A percentile compares a stretch with the other conserved stretches of the same genome.
phyloP scores from a whole-genome alignment of 2,797 vertebrate genomes.

The Gadopsis bispinosus region DNA sequence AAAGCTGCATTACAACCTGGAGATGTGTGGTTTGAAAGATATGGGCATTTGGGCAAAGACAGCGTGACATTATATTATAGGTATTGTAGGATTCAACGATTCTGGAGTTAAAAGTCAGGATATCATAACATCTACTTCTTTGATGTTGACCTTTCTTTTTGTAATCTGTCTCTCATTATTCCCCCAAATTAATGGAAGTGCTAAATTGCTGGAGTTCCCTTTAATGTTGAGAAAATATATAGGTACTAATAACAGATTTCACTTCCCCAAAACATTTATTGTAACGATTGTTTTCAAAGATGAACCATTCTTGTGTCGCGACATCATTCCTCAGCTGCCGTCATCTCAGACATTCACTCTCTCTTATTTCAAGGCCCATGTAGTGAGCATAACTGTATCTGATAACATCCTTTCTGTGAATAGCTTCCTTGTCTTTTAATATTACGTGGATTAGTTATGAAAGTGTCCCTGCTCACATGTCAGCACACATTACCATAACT shows the following conservation, averaged over 20 bases:
- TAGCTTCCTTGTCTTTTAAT: slow-evolving; percentile 43
- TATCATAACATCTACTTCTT: background rate
- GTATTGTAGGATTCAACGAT: background rate
- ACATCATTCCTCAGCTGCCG: slow-evolving; percentile 45
- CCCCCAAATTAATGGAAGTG: background rate
- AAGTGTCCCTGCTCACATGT: slow-evolving; percentile 42
- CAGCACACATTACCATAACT: slow-evolving; percentile 36
- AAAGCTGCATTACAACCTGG: background rate
- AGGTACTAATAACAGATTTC: slow-evolving; percentile 13
- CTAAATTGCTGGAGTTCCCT: background rate
- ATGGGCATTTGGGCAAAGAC: background rate
- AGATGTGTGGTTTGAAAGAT: background rate
- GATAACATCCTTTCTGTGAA: slow-evolving; percentile 44
- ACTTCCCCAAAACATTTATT: slow-evolving; percentile 21
- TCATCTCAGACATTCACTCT: slow-evolving; percentile 24
- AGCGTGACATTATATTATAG: background rate
- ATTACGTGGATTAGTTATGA: slow-evolving; percentile 58
- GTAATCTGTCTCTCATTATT: background rate
- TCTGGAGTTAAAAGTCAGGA: slow-evolving; percentile 3
- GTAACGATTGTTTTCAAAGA: slow-evolving; percentile 25
- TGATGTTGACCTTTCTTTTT: background rate
- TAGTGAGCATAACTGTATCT: slow-evolving; percentile 29
- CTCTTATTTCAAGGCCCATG: slow-evolving; percentile 25
- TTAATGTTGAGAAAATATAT: slow-evolving; percentile 23
- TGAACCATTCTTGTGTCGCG: slow-evolving; percentile 33